Percentiles rank a stretch among this genome's conserved stretches.
These are phyloP conservation scores for Drosophila albomicans DNA, from an alignment of 1,140 invertebrate species.

Conservation along the genomic window DNA sequence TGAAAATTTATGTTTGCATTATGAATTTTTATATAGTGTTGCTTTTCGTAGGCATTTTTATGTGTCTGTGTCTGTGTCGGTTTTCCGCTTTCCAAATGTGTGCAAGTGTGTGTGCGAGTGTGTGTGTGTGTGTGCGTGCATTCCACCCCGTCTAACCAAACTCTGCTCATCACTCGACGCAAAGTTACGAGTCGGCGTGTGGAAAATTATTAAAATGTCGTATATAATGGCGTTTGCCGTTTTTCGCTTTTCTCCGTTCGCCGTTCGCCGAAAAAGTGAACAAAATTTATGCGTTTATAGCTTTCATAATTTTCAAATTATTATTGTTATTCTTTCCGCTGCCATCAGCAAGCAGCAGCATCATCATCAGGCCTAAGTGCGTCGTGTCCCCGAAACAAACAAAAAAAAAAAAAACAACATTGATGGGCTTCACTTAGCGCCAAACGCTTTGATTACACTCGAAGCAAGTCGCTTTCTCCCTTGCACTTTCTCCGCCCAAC, in stretches of 20 bases:
- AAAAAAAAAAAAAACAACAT: neutral
- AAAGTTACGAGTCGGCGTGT: slow-evolving; percentile 67
- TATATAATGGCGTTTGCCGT: slow-evolving; percentile 73
- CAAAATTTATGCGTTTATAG: slow-evolving; percentile 80
- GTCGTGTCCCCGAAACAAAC: slow-evolving; percentile 9
- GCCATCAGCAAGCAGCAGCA: slow-evolving; percentile 24
- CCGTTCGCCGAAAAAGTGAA: slow-evolving; percentile 37
- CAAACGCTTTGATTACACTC: slow-evolving; percentile 47
- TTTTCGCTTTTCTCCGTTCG: slow-evolving; percentile 24
- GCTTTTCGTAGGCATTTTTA: slow-evolving; percentile 78
- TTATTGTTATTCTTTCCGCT: slow-evolving; percentile 71
- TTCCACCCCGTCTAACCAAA: slow-evolving; percentile 14
- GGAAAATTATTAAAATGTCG: slow-evolving; percentile 84
- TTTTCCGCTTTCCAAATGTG: neutral
- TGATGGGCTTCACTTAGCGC: slow-evolving; percentile 39
- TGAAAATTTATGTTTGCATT: slow-evolving; percentile 85
- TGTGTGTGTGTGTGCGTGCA: slow-evolving; percentile 16
- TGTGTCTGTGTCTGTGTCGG: slow-evolving; percentile 60
- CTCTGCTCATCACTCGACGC: neutral
- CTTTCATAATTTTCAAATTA: slow-evolving; percentile 82
- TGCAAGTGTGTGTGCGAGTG: slow-evolving; percentile 10
- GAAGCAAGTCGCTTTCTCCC: no score
- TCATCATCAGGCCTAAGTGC: slow-evolving; percentile 72
- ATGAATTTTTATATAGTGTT: slow-evolving; percentile 85
- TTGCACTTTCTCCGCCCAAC: slow-evolving; percentile 1